phyloP scores from a whole-genome alignment of 2,797 vertebrate genomes.

The Spinus olivaceus region DNA sequence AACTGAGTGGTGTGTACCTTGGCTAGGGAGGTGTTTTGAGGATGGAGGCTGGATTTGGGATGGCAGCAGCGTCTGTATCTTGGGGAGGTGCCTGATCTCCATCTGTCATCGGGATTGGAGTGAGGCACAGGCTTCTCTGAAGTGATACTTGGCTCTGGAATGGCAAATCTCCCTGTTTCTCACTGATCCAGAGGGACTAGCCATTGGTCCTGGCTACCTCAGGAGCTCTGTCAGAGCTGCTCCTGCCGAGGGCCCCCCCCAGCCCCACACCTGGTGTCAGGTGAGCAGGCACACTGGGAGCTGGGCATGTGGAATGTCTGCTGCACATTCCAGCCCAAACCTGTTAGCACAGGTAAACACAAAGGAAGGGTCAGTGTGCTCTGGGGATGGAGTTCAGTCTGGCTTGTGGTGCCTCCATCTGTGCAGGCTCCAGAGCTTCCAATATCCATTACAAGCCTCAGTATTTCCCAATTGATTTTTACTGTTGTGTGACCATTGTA shows the following conservation, averaged over 20 bases:
- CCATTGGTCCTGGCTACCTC: no score
- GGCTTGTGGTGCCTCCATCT: background rate
- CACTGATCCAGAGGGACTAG: background rate
- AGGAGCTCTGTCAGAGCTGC: background rate
- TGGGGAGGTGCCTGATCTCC: background rate
- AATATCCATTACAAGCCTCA: constrained; percentile 44
- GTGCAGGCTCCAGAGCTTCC: constrained; percentile 15
- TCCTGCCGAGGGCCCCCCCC: background rate
- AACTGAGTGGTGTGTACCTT: background rate
- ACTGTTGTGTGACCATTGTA: constrained; percentile 38
- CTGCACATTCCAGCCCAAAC: background rate
- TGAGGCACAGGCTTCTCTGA: background rate
- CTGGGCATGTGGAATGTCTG: background rate
- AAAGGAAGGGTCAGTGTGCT: background rate
- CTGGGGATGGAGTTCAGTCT: background rate
- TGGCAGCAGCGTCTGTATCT: background rate
- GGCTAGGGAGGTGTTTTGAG: background rate
- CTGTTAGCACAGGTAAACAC: background rate
- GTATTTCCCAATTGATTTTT: constrained; percentile 53
- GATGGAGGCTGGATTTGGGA: background rate
- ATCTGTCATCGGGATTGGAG: background rate
- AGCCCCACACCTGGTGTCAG: background rate
- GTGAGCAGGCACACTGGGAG: background rate
- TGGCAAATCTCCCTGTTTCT: background rate
- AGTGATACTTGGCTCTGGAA: fast-evolving